A percentile compares a stretch with the other conserved stretches of the same genome.
Conservation (phyloP, 2,888 invertebrate genomes). For the Teleogryllus oceanicus region DNA sequence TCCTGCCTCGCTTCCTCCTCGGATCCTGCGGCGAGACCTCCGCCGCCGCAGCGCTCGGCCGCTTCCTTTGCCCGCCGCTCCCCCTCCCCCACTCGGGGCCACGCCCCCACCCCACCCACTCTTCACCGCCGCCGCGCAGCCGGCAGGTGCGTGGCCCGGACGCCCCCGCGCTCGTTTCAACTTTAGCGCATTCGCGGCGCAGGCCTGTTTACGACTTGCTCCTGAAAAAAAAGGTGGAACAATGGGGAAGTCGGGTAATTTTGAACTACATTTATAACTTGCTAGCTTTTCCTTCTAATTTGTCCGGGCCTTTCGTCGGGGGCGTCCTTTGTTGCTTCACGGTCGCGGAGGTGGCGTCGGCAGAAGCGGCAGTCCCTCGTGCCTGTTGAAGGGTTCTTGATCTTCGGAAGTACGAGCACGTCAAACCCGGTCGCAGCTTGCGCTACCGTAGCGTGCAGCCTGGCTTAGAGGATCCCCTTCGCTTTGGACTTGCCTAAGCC, state of each 20-base stretch:
- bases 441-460: neutral
- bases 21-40: neutral
- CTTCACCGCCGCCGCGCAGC: neutral
- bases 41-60: neutral
- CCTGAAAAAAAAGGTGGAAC: neutral
- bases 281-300: slow-evolving; percentile 18
- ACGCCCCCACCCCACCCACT: neutral
- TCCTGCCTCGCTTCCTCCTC: too few species aligned
- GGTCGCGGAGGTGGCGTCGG: neutral
- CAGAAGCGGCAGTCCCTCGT: neutral
- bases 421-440: neutral
- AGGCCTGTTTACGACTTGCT: neutral
- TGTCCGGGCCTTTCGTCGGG: neutral
- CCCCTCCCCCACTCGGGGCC: neutral
- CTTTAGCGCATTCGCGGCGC: neutral
- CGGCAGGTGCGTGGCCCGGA: neutral
- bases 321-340: neutral
- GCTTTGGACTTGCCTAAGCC: neutral
- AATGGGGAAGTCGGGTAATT: slow-evolving; percentile 18
- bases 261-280: slow-evolving; percentile 9
- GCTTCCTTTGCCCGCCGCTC: neutral
- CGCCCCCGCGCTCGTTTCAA: neutral
- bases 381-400: neutral
- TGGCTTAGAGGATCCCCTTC: neutral
- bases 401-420: neutral